These are phyloP conservation scores for Lepidochrysops patricia DNA, from an alignment of 2,888 invertebrate species.

Conservation along the genomic window DNA sequence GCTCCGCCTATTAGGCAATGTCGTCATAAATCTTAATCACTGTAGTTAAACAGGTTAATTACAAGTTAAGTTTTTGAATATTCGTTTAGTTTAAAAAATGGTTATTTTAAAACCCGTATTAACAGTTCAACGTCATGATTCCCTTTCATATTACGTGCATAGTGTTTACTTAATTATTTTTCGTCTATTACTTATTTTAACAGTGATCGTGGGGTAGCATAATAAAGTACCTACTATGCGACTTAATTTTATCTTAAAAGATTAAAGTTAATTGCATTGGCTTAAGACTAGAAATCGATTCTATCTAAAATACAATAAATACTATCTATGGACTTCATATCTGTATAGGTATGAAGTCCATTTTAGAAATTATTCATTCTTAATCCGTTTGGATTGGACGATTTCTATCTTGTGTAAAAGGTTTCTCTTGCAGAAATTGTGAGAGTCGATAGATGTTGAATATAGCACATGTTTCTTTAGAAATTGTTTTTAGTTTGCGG, in stretches of 20 bases:
- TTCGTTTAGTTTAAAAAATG: not conserved
- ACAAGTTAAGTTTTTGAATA: not conserved
- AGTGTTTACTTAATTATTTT: no score
- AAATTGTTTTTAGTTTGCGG: not conserved
- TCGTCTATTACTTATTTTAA: no score
- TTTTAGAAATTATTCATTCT: not conserved
- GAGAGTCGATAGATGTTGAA: not conserved
- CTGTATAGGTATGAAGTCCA: no score
- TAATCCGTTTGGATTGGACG: not conserved
- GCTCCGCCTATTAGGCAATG: not conserved
- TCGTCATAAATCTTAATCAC: not conserved
- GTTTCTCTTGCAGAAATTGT: not conserved
- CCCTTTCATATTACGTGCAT: no score
- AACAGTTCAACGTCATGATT: not conserved
- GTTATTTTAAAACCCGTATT: not conserved
- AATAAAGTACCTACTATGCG: no score
- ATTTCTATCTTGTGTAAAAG: not conserved
- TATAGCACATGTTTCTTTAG: not conserved
- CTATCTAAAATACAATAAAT: not conserved
- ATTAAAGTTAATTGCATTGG: no score
- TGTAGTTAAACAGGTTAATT: not conserved
- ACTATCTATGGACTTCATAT: no score
- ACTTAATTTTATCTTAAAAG: no score
- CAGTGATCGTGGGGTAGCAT: no score
- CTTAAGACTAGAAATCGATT: not conserved